Evolutionary conservation across 1,140 invertebrate species (phyloP).

Genomic region (Conus betulinus): DNA sequence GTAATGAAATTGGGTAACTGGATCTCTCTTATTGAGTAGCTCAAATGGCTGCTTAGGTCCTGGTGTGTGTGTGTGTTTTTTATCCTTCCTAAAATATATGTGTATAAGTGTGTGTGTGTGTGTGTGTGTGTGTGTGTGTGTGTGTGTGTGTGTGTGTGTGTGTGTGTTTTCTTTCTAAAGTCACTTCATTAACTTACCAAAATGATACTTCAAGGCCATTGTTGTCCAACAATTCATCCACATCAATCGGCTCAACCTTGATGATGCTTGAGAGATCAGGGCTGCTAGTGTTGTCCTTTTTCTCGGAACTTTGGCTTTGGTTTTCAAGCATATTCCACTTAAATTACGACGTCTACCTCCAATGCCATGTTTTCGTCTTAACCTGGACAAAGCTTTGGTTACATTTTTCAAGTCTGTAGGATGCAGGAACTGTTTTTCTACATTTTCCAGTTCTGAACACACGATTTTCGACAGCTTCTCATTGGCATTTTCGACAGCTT

Average conservation of each 20-base stretch:
- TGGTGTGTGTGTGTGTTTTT: too few relatives aligned
- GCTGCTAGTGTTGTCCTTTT: neutral
- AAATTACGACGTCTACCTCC: neutral
- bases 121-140: too few relatives aligned
- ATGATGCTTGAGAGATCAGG: neutral
- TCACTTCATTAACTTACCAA: neutral
- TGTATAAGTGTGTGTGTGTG: too few relatives aligned
- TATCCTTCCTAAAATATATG: too few relatives aligned
- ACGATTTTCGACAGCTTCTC: neutral
- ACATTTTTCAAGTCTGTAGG: neutral
- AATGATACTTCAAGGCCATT: neutral
- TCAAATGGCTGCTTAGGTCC: too few relatives aligned
- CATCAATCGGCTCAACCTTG: neutral
- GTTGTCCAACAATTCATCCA: neutral
- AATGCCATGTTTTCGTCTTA: neutral
- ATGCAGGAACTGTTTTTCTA: neutral
- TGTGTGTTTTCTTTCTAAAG: too few relatives aligned
- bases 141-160: too few relatives aligned
- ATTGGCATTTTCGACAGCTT: neutral
- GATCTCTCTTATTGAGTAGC: too few relatives aligned
- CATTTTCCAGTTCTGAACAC: neutral
- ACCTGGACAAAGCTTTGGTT: neutral
- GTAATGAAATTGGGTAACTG: too few relatives aligned
- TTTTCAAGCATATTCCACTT: neutral
- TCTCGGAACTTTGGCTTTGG: neutral